Base-by-base conservation (phyloP, 2,113 vertebrate genomes). In the Rhagologus leucostigma region DNA sequence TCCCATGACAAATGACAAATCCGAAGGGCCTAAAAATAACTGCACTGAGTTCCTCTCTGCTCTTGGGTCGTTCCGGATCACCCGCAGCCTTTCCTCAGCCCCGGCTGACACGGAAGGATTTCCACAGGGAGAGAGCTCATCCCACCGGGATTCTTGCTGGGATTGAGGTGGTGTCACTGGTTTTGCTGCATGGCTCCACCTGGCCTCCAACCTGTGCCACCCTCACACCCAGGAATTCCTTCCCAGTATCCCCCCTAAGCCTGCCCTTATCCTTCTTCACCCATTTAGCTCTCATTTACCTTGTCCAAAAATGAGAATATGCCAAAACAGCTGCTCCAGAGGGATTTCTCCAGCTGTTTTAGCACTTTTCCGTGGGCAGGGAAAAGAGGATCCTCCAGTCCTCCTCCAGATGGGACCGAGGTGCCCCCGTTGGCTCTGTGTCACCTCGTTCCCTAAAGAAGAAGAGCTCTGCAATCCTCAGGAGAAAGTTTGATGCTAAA, bases 91-190 rank as follows among this genome's bases (percentile, higher is more conserved):
- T 84, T 60, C 57, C 81, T 52, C 35, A 32, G 82, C 57, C 42
- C 42, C 27, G 27, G 57, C 4, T 16, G 2, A 0, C 35, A 19
- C 0, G 3, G 87, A 24, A 7, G 5, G 33, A 1, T 65, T 50
- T 39, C 39, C 55, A 8, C 1, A 12, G 4, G 73, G 41, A 8
- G 18, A 83, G 37, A 27, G 56, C 78, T 64, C 7, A 0, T 20
- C 4, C 56, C 13, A 4, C 26, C 1, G 0, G 65, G n/a, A 4
- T 13, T 16, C 7, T 4, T 10, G 20, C 65, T 71, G 74, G 17
- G 5, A 3, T 0, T 1, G 35, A 8, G 70, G 47, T 3, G 41
- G 13, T 57, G 12, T 7, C 59, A 3, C 59, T 1, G 1, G 2
- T 46, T 29, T 16, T 16, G 46, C 15, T 47, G 44, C 2, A 0